Evolutionary conservation across 2,888 invertebrate species (phyloP), one percentile per base, ranked within the genome.

Genomic region (Drosophila conformis): DNA sequence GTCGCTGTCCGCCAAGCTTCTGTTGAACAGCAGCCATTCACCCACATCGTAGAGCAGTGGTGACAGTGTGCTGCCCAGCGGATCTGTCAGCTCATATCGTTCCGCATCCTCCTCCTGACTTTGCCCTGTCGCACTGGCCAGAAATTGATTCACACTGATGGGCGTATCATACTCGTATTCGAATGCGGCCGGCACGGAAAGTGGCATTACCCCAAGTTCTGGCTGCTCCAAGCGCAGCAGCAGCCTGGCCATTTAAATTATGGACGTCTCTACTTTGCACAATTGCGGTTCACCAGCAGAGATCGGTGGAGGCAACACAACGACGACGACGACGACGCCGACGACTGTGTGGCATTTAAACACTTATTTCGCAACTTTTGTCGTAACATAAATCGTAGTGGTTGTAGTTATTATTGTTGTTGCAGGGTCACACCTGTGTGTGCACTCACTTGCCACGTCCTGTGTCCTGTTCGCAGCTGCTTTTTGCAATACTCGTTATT

Each of bases 101-200:
- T 71, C 73, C 2, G 69, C 53, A 49, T 74, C 76, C 48, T 76
- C 76, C 48, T 76, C 69, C 36, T 42, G 59, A 46, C 58, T 38
- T 54, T 80, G 68, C 27, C 78, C 73, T 3, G 81, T 82, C 4
- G 80, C 89, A 36, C 90, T 90, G 15, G 86, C 86, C 69, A 91
- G 77, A 73, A 91, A 91, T 13, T 90, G 82, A 35, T 86, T 76
- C 35, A 80, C 64, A 38, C 78, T 87, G 31, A 91, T 91, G 29
- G 90, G 78, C 33, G 78, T 25, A 4, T 46, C 71, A 46, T 69
- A 71, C 15, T 87, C 87, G 61, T 73, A 85, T 36, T 89, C 87
- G 61, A 74, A 85, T 36, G 87, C 85, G 29, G 69, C 74, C 4
- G 78, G 60, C 8, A 63, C 68, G 15, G 83, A 60, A 5, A 83